Percentiles rank a stretch among this genome's conserved stretches.
These are phyloP conservation scores for Andrena hattorfiana DNA, from an alignment of 2,888 invertebrate genomes.

Conservation along the genomic window DNA sequence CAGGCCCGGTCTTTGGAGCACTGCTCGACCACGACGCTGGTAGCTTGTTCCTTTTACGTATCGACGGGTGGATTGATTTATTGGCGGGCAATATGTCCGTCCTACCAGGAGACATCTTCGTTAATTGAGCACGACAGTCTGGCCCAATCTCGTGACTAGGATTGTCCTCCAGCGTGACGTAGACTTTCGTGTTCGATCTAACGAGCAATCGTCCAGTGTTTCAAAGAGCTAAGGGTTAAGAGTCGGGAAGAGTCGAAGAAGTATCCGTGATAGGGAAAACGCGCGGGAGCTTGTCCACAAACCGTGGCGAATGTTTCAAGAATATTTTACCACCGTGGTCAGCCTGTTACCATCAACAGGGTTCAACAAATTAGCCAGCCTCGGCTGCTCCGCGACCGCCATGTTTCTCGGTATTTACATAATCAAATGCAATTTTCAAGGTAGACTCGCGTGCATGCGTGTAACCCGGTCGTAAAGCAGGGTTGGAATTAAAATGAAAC, in stretches of 20 bases:
- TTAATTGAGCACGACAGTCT: constrained; percentile 32
- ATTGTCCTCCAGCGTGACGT: constrained; percentile 8
- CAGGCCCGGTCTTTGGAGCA: background rate
- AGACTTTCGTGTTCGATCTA: background rate
- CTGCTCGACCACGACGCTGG: background rate
- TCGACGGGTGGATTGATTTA: constrained; percentile 22
- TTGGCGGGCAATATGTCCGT: constrained; percentile 15
- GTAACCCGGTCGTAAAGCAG: background rate
- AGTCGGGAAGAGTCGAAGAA: too few relatives aligned
- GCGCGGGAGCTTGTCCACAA: too few relatives aligned
- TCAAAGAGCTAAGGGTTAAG: too few relatives aligned
- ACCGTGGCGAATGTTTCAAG: too few relatives aligned
- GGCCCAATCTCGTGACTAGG: constrained; percentile 21
- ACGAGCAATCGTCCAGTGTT: too few relatives aligned
- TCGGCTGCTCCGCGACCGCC: background rate
- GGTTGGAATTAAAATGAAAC: background rate
- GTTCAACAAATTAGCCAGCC: constrained; percentile 8
- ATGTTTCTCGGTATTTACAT: constrained; percentile 11
- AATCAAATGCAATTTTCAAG: constrained; percentile 11
- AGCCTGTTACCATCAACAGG: background rate
- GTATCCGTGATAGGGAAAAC: too few relatives aligned
- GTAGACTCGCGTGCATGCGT: background rate
- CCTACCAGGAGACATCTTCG: constrained; percentile 17
- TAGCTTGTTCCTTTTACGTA: background rate
- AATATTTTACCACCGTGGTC: too few relatives aligned